Base-by-base conservation (phyloP, 2,888 invertebrate species). In the Auanema freiburgensis region DNA sequence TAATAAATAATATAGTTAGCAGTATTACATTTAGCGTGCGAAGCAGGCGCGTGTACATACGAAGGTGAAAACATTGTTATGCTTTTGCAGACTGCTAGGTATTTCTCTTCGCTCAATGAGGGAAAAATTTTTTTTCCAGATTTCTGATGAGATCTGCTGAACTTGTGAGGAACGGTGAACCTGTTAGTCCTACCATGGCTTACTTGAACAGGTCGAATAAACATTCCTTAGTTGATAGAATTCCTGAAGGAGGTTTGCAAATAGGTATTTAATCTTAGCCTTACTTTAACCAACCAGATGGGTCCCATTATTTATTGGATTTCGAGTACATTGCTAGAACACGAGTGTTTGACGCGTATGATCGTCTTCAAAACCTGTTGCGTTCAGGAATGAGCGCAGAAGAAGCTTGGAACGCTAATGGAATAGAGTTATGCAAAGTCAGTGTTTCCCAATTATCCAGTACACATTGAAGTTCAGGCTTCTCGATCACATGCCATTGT, bases 51-150 rank as follows among this genome's bases (percentile, higher is more conserved):
- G 60, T 91, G 91, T 84, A 96, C 95, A 0, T 95, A 95, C 84
- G 95, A 96, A 86, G 95, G 96, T 0, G 95, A 96, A 87, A 95
- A 96, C 85, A 93, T 94, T 0, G 94, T 96, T 23, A 88, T 96
- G 84, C 86, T 91, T 63, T 87, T 96, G 61, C 95, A 96, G 86
- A 92, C 92, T 0, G 93, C 94, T 6, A 84, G 86, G 67, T 66
- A 14, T 4, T 21, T 11, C 18, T 25, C 24, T 23, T 33, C 33
- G n/a, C 18, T n/a, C 12, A 2, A 53, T n/a, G 2, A 46, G 46
- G 10, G 18, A 46, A 10, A 46, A 10, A 10, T 18, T 3, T n/a
- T 46, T 18, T n/a, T 16, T 66, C 1, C 73, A 89, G 90, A 58
- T 72, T 67, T 25, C 62, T 72, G 8, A 89, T 92, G 63, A 92